Percentiles rank a stretch among this genome's conserved stretches.
These are phyloP conservation scores for Riptortus pedestris DNA, from an alignment of 1,140 invertebrate species.

Conservation along the genomic window DNA sequence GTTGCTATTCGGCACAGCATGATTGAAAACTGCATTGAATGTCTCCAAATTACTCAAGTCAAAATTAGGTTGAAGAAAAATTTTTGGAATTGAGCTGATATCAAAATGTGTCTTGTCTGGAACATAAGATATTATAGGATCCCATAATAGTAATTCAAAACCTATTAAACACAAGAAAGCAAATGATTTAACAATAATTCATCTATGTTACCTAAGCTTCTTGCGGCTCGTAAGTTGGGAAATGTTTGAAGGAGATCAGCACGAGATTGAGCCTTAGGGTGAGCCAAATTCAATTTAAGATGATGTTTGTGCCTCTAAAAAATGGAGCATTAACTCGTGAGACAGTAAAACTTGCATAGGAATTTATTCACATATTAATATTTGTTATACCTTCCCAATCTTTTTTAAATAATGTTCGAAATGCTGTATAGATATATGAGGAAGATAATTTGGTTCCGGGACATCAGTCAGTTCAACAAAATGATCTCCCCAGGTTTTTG, in stretches of 20 bases:
- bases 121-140: too few species aligned
- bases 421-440: conserved; percentile 69
- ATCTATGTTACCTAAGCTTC: conserved; percentile 39
- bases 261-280: conserved; percentile 36
- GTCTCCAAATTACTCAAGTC: conserved; percentile 69
- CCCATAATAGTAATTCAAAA: neutral
- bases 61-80: conserved; percentile 76
- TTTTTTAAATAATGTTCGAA: conserved; percentile 81
- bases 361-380: neutral
- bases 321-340: conserved; percentile 27
- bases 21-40: conserved; percentile 60
- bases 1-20: conserved; percentile 2
- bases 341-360: neutral
- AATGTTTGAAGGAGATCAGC: conserved; percentile 42
- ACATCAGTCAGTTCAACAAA: conserved; percentile 77
- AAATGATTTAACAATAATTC: too few species aligned
- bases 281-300: conserved; percentile 37
- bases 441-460: conserved; percentile 65
- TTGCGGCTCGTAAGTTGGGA: conserved; percentile 40
- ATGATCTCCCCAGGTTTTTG: conserved; percentile 92
- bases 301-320: conserved; percentile 43
- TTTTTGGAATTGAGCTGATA: conserved; percentile 62
- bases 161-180: neutral
- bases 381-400: conserved; percentile 43
- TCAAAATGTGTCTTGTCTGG: conserved; percentile 39